Conservation (phyloP, 2,888 invertebrate species). For the Andrena bucephala region DNA sequence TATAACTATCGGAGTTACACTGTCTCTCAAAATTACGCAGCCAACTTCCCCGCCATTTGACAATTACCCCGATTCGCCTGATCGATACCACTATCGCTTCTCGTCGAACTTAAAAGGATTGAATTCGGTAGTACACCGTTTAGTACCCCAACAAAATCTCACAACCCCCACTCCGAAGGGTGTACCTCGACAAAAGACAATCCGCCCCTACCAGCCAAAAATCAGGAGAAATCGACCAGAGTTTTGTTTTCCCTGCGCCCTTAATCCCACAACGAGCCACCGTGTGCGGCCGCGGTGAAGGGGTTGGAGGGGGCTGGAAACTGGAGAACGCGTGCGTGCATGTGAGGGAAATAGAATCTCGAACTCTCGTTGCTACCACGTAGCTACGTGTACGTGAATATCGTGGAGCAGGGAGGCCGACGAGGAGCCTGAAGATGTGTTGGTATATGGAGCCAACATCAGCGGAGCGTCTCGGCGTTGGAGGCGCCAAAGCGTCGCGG, state of each 20-base stretch:
- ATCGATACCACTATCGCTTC: not conserved
- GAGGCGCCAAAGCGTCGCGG: conserved; percentile 84
- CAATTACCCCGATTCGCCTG: not conserved
- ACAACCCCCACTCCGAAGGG: not conserved
- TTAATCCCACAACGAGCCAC: conserved; percentile 4
- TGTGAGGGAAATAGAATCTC: conserved; percentile 61
- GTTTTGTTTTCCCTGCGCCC: conserved; percentile 41
- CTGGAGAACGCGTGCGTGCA: conserved; percentile 29
- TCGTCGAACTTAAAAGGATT: not conserved
- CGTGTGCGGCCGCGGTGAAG: not conserved
- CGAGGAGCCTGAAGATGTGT: conserved; percentile 50
- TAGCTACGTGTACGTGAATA: conserved; percentile 55
- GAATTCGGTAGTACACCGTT: not conserved
- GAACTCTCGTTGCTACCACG: conserved; percentile 65
- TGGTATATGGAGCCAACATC: conserved; percentile 79
- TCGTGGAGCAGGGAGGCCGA: conserved; percentile 42
- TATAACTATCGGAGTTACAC: no score
- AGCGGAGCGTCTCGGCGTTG: conserved; percentile 79
- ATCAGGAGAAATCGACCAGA: conserved; percentile 52
- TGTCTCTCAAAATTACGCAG: no score
- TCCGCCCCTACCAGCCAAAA: conserved; percentile 58
- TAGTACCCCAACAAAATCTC: not conserved
- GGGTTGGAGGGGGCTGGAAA: not conserved
- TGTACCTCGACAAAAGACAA: conserved; percentile 49
- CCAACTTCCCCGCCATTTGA: not conserved